Evolutionary conservation across 2,888 invertebrate genomes (phyloP).

Genomic region (Parnassius glacialis): DNA sequence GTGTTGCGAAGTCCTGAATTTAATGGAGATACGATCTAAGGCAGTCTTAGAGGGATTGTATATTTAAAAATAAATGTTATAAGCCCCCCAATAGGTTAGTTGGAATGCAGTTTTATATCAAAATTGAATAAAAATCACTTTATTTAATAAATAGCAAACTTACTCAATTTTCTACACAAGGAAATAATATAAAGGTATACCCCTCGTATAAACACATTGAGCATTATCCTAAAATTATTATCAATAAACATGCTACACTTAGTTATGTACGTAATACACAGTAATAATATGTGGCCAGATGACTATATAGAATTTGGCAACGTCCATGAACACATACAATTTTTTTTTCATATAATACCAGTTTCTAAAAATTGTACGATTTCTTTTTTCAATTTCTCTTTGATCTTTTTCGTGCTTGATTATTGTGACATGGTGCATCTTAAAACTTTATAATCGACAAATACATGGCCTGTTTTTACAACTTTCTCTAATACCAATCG

Average conservation of each 20-base stretch:
- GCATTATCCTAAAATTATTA: conserved; percentile 73
- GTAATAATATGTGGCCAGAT: conserved; percentile 66
- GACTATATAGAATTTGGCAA: conserved; percentile 76
- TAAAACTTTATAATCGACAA: conserved; percentile 4
- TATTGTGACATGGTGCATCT: conserved; percentile 8
- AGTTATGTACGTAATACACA: conserved; percentile 54
- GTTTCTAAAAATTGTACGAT: conserved; percentile 39
- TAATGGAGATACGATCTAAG: conserved; percentile 60
- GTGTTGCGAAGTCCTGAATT: conserved; percentile 45
- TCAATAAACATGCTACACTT: conserved; percentile 71
- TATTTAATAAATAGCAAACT: conserved; percentile 50
- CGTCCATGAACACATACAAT: conserved; percentile 67
- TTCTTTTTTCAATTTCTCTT: background rate
- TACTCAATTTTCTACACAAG: conserved; percentile 52
- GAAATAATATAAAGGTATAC: conserved; percentile 57
- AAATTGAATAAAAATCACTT: conserved; percentile 47
- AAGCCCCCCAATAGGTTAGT: conserved; percentile 39
- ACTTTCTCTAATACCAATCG: conserved; percentile 20
- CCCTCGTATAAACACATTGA: conserved; percentile 74
- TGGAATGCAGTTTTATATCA: conserved; percentile 24
- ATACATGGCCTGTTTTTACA: conserved; percentile 16
- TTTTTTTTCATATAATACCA: conserved; percentile 38
- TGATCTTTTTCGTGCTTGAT: conserved; percentile 14
- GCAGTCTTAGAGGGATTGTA: conserved; percentile 72
- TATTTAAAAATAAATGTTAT: conserved; percentile 61